These are phyloP conservation scores for Pantherophis guttatus DNA, from an alignment of 2,113 vertebrate species.

Conservation along the genomic window DNA sequence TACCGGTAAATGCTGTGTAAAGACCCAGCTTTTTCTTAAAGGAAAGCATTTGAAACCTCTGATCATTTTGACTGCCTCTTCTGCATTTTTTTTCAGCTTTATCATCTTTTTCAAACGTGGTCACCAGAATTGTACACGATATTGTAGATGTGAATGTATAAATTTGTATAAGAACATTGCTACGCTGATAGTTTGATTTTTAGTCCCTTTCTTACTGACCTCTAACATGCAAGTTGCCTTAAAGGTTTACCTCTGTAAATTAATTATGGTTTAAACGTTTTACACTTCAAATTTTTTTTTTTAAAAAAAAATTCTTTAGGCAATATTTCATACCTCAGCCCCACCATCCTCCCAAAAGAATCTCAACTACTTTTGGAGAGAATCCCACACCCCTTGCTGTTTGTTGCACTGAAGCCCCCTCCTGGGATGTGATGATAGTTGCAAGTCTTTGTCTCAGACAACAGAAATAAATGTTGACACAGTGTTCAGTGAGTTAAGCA, in stretches of 20 bases:
- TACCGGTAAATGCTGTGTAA: neutral
- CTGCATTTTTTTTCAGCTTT: neutral
- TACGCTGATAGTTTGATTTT: neutral
- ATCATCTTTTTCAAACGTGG: neutral
- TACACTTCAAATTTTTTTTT: neutral
- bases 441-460: neutral
- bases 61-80: neutral
- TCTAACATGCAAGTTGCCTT: neutral
- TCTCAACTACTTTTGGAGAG: neutral
- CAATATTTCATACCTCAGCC: neutral
- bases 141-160: neutral
- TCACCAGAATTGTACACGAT: neutral
- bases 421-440: neutral
- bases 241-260: neutral
- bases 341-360: neutral
- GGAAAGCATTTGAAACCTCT: neutral
- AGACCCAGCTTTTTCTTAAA: neutral
- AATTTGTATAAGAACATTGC: neutral
- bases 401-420: neutral
- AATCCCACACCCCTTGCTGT: neutral
- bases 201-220: neutral
- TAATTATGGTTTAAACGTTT: neutral
- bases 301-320: neutral
- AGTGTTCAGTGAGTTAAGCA: neutral
- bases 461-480: neutral